Evolutionary conservation across 37 sponge, comb jelly and placozoan species (phyloP).

Genomic region (Aplysina aerophoba): DNA sequence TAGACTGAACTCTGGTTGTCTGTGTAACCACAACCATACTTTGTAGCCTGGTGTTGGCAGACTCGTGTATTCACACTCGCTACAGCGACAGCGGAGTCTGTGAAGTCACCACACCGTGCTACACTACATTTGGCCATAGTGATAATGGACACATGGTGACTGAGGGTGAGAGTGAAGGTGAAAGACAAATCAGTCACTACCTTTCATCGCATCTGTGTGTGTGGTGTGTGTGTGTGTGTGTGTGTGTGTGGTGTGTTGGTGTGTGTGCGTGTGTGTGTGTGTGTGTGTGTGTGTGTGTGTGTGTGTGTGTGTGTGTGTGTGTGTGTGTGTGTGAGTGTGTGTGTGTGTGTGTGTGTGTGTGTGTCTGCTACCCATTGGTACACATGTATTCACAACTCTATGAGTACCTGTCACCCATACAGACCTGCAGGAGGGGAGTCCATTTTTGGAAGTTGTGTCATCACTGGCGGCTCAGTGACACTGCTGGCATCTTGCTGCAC

Average conservation of each 20-base stretch:
- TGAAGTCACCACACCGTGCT: no score
- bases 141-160: neutral
- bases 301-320: conserved; percentile 16
- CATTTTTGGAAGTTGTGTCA: neutral
- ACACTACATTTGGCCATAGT: no score
- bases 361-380: neutral
- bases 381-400: neutral
- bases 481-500: neutral
- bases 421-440: conserved; percentile 10
- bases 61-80: no score
- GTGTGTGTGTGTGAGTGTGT: conserved; percentile 32
- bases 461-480: neutral
- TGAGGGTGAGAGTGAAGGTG: neutral
- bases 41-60: no score
- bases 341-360: conserved; percentile 12
- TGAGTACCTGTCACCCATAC: neutral
- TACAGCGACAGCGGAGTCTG: no score
- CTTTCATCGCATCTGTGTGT: no score
- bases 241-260: no score
- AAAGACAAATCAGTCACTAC: no score
- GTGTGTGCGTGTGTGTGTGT: neutral
- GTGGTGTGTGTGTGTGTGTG: no score
- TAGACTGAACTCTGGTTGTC: no score
- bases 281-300: conserved; percentile 16
- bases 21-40: conserved; percentile 49